Base-by-base conservation (phyloP, 2,888 invertebrate genomes). In the Theristus sp. region DNA sequence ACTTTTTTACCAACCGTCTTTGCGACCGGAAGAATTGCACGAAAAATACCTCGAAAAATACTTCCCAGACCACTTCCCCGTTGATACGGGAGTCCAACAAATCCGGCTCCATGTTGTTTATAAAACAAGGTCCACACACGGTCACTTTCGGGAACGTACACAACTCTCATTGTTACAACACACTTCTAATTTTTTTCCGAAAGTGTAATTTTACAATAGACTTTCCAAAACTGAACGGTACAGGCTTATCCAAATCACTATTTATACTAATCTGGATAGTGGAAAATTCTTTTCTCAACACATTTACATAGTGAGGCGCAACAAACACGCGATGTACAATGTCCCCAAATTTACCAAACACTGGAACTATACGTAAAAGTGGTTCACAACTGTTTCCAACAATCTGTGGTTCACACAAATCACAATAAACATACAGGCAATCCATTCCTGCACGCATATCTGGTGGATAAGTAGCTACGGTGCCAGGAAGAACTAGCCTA, bases 201-300 rank as follows among this genome's bases (percentile, higher is more conserved):
- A 59, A 59, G 26, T 59, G 59, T 2, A 59, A n/a, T 25, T 59
- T 59, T 20, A 59, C 54, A 29, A 59, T 24, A 28, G 31, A n/a
- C 30, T 59, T 59, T 20, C 59, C 53, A 30, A 54, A 59, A 13
- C 3, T 24, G 25, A 59, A 53, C 2, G 20, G 31, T 10, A 59
- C 22, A 3, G 30, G 30, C 29, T 54, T n/a, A 22, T 54, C 31
- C n/a, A 3, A 10, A 31, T 59, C 59, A 17, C 13, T 49, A 3
- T 49, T 49, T n/a, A 49, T 49, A 49, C 49, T 49, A n/a, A 49
- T 49, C n/a, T 22, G 10, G 10, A 54, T 25, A 17, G 54, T 54
- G 13, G 25, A 10, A 54, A 59, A 54, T 29, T 54, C 53, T 27
- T 59, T 59, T 25, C 26, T 54, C 2, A 52, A 31, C 10, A 59